These are phyloP conservation scores for Syrrhaptes paradoxus DNA, from an alignment of 2,113 vertebrate species.

Conservation along the genomic window DNA sequence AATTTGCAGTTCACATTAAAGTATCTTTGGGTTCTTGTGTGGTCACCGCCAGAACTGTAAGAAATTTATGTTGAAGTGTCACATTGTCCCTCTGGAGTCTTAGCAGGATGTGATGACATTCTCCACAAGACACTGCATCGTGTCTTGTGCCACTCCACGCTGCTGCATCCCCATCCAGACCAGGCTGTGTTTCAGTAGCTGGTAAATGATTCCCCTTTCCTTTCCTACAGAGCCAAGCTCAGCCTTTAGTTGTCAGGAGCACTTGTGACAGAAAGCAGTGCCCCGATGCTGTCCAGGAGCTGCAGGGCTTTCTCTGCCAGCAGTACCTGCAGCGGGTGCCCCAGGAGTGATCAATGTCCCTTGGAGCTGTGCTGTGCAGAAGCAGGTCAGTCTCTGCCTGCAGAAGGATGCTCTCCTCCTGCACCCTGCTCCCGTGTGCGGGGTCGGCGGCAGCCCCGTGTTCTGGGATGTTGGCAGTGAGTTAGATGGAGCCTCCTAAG, in stretches of 20 bases:
- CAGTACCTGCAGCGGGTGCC: neutral
- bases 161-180: neutral
- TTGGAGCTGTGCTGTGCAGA: neutral
- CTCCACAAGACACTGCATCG: neutral
- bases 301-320: neutral
- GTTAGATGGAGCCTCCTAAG: neutral
- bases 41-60: neutral
- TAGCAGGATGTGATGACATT: neutral
- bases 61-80: neutral
- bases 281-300: neutral
- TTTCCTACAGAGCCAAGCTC: neutral
- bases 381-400: neutral
- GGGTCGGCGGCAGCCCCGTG: accelerated
- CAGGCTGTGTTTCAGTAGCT: neutral
- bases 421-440: neutral
- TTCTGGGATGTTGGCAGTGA: accelerated
- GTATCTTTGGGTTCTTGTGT: neutral
- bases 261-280: neutral
- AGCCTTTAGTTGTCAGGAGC: neutral
- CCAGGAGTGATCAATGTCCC: neutral
- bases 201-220: neutral
- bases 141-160: neutral
- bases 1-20: neutral
- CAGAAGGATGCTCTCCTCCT: neutral
- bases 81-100: neutral